Base-by-base conservation (phyloP, 2,888 invertebrate genomes). In the Beris chalybata region DNA sequence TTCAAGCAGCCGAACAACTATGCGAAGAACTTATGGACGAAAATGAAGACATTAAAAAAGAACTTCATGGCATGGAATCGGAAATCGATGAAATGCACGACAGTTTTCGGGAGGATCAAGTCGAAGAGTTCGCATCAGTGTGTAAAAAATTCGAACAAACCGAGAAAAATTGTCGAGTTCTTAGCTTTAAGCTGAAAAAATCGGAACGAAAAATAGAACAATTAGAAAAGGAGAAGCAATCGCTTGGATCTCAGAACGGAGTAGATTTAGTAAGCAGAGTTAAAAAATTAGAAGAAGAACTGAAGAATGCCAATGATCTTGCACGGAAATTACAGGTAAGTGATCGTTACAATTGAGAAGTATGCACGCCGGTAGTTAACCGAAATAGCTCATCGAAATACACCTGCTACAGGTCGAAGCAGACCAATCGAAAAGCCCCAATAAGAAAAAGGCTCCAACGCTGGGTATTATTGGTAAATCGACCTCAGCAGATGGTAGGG, bases 21-120 rank as follows among this genome's bases (percentile, higher is more conserved):
- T 94, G 95, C 77, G 95, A 95, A 79, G 95, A 94, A 74, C 83
- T 97, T 52, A 93, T 95, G 91, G 96, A 97, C 75, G 97, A 97
- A 81, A 97, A 97, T 81, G 93, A 95, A 76, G 92, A 93, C 72
- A 91, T 96, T 83, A 94, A 95, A 77, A 91, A 92, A 72, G 97
- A 98, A 79, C 86, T 97, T 64, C 84, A 91, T 44, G 95, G 96
- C 75, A 85, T 98, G 75, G 97, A 97, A 77, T 92, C 95, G 71
- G 99, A 99, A 83, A 96, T 99, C 82, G 98, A 99, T 76, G 99
- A 99, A 82, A 91, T 99, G 89, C 97, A 98, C 79, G 98, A 98
- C 77, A 94, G 92, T 77, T 95, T 95, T 79, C 87, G 91, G 85
- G 98, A 98, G 79, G 97, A 97, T 75, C 97, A 98, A 82, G 95